These are phyloP conservation scores for Montipora sp. DNA, from an alignment of 64 coral and sea anemone species.

Conservation along the genomic window DNA sequence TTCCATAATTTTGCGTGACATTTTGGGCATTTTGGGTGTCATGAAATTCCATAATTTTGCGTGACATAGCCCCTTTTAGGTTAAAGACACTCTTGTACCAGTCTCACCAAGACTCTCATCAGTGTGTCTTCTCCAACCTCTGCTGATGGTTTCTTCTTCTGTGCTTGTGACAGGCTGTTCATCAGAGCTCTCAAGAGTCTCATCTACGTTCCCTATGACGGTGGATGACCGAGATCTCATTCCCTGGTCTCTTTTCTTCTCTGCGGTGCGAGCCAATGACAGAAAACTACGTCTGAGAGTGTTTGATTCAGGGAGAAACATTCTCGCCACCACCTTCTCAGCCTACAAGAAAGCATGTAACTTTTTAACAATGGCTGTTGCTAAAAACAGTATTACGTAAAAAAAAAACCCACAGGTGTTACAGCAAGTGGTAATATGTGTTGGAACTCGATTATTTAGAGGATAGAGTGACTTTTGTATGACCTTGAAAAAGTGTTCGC, in stretches of 20 bases:
- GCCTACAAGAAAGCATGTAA: constrained; percentile 35
- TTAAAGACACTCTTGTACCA: no score
- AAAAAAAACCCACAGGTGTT: no score
- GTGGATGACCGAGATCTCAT: constrained; percentile 70
- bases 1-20: no score
- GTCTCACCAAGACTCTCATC: constrained; percentile 34
- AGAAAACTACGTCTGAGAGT: constrained; percentile 73
- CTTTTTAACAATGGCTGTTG: no score
- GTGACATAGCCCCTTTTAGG: no score
- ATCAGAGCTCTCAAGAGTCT: constrained; percentile 91
- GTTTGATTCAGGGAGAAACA: constrained; percentile 91
- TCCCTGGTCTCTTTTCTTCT: constrained; percentile 46
- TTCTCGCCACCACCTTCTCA: constrained; percentile 92
- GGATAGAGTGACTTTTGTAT: no score
- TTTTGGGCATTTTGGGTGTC: no score
- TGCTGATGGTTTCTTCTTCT: constrained; percentile 69
- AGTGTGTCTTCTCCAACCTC: constrained; percentile 91
- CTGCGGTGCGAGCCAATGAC: constrained; percentile 70
- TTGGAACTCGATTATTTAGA: no score
- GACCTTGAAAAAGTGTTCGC: no score
- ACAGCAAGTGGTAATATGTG: no score
- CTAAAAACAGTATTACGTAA: no score
- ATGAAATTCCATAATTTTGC: no score
- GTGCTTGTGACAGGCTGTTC: constrained; percentile 50
- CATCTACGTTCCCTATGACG: constrained; percentile 72